phyloP scores from a whole-genome alignment of 2,888 invertebrate species.

The Antitype chi region DNA sequence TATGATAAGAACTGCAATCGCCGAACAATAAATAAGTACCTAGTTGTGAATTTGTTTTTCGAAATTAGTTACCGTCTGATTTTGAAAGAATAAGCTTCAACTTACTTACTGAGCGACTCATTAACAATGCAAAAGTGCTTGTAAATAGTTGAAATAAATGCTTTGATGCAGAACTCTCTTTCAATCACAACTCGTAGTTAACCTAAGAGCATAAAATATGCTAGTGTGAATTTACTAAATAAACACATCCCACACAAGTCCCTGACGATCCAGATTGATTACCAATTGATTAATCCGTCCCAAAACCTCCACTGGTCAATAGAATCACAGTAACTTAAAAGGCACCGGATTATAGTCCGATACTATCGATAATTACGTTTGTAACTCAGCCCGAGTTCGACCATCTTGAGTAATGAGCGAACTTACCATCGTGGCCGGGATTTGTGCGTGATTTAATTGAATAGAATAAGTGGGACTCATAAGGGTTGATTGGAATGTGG shows the following conservation, averaged over 20 bases:
- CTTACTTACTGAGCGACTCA: background rate
- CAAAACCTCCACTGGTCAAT: slow-evolving; percentile 27
- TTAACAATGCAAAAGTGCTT: background rate
- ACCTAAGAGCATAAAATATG: background rate
- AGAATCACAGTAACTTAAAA: slow-evolving; percentile 1
- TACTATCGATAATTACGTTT: slow-evolving; percentile 54
- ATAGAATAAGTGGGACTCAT: background rate
- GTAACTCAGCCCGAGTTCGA: slow-evolving; percentile 54
- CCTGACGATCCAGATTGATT: slow-evolving; percentile 10
- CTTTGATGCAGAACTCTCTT: background rate
- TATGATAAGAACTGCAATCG: background rate
- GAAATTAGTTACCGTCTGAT: background rate
- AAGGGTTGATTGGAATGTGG: background rate
- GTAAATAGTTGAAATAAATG: background rate
- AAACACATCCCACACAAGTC: background rate
- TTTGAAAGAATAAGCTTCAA: background rate
- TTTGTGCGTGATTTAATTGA: slow-evolving; percentile 25
- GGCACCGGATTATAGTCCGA: background rate
- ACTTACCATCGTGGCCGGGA: slow-evolving; percentile 17
- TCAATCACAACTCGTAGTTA: background rate
- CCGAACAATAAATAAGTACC: background rate
- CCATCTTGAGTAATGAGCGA: slow-evolving; percentile 57
- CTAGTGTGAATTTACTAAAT: too few relatives aligned
- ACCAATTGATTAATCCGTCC: slow-evolving; percentile 7
- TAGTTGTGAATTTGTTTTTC: background rate